phyloP scores from a whole-genome alignment of 2,888 invertebrate genomes.

The Tipula unca region DNA sequence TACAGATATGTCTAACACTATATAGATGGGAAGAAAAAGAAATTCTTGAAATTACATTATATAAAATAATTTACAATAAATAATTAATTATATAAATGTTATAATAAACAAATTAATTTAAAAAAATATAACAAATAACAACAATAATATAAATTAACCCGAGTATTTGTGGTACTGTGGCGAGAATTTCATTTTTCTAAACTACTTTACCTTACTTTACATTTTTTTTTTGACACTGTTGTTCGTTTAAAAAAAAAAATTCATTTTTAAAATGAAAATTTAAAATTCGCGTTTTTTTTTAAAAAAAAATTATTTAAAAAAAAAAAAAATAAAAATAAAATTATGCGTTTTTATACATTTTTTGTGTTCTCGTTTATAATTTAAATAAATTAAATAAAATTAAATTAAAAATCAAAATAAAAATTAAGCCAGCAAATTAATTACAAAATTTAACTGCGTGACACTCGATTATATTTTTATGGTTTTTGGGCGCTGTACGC shows the following conservation, averaged over 20 bases:
- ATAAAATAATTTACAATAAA: neutral
- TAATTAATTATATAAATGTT: neutral
- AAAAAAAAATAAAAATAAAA: neutral
- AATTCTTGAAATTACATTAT: slow-evolving; percentile 1
- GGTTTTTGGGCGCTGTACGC: slow-evolving; percentile 73
- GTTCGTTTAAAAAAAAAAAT: neutral
- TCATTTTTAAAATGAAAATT: neutral
- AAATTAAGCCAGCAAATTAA: neutral
- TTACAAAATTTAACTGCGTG: too few species aligned
- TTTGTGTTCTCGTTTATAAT: neutral
- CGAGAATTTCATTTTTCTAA: neutral
- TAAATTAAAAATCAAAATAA: neutral
- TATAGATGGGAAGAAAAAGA: neutral
- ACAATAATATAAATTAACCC: neutral
- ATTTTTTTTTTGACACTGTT: neutral
- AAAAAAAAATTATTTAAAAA: neutral
- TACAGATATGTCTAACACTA: neutral
- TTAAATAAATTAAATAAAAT: slow-evolving; percentile 8
- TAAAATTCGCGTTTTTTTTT: neutral
- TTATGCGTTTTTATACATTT: neutral
- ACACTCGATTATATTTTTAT: slow-evolving; percentile 31
- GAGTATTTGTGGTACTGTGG: neutral
- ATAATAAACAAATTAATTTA: slow-evolving; percentile 14
- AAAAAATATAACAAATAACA: slow-evolving; percentile 8
- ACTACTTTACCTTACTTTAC: neutral